Evolutionary conservation across 2,797 vertebrate genomes (phyloP).

Genomic region (Acanthornis magna): DNA sequence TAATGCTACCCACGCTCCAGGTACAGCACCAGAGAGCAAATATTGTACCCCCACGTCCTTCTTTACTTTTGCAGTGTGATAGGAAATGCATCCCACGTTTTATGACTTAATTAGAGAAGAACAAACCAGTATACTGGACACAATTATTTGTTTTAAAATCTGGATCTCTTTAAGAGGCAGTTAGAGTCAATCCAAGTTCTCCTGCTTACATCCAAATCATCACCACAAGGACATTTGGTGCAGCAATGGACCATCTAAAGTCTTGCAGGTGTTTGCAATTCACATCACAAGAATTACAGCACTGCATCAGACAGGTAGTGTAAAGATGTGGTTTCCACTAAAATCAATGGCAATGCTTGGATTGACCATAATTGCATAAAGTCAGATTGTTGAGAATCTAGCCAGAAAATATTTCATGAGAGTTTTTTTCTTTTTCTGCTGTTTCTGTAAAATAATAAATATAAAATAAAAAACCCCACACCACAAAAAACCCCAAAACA

Average conservation of each 20-base stretch:
- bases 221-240: not conserved
- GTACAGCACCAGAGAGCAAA: not conserved
- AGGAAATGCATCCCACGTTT: not conserved
- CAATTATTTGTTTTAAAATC: not conserved
- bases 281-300: not conserved
- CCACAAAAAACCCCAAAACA: too few relatives aligned
- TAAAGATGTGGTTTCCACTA: not conserved
- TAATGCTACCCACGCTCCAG: not conserved
- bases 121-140: not conserved
- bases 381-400: not conserved
- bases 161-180: not conserved
- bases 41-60: not conserved
- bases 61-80: not conserved
- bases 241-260: not conserved
- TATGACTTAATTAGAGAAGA: not conserved
- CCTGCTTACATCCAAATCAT: not conserved
- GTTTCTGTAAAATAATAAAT: not conserved
- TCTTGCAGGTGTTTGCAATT: not conserved
- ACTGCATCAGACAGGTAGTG: not conserved
- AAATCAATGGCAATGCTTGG: not conserved
- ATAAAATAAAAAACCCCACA: not conserved
- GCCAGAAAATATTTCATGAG: not conserved
- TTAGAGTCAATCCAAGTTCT: not conserved
- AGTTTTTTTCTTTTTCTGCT: not conserved
- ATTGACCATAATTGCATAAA: not conserved